Conservation (phyloP, 1,140 invertebrate species). For the Neodiprion lecontei region DNA sequence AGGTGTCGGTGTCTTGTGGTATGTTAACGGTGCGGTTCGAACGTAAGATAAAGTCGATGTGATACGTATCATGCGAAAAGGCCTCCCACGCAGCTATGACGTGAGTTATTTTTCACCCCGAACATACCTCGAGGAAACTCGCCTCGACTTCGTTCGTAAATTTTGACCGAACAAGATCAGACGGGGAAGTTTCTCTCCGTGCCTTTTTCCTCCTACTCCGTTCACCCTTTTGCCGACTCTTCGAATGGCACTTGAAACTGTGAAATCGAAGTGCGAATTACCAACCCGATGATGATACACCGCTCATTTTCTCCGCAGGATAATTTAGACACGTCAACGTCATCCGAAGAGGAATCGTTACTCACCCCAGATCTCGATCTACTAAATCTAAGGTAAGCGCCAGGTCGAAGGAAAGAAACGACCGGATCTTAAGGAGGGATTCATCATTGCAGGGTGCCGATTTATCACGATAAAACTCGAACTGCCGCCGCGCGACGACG, state of each 20-base stretch:
- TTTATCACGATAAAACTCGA: not conserved
- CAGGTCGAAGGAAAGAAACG: not conserved
- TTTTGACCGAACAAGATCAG: no score
- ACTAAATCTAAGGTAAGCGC: constrained; percentile 41
- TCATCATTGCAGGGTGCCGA: not conserved
- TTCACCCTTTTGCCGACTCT: no score
- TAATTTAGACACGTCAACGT: constrained; percentile 36
- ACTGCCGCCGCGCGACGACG: not conserved
- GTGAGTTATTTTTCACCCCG: constrained; percentile 34
- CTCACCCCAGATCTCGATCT: constrained; percentile 38
- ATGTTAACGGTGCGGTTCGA: constrained; percentile 20
- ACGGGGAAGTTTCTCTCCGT: not conserved
- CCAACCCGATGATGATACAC: not conserved
- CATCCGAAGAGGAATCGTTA: constrained; percentile 43
- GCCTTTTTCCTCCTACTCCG: no score
- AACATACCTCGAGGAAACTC: no score
- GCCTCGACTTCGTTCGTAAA: no score
- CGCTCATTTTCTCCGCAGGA: constrained; percentile 27
- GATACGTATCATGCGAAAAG: constrained; percentile 50
- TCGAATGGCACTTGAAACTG: no score
- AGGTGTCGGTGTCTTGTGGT: not conserved
- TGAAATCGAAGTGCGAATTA: no score
- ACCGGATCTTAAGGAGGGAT: not conserved
- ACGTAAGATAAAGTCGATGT: constrained; percentile 21
- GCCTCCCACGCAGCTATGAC: constrained; percentile 38